A percentile compares a stretch with the other conserved stretches of the same genome.
phyloP scores from a whole-genome alignment of 2,113 vertebrate genomes.

The Accipiter virgatus region DNA sequence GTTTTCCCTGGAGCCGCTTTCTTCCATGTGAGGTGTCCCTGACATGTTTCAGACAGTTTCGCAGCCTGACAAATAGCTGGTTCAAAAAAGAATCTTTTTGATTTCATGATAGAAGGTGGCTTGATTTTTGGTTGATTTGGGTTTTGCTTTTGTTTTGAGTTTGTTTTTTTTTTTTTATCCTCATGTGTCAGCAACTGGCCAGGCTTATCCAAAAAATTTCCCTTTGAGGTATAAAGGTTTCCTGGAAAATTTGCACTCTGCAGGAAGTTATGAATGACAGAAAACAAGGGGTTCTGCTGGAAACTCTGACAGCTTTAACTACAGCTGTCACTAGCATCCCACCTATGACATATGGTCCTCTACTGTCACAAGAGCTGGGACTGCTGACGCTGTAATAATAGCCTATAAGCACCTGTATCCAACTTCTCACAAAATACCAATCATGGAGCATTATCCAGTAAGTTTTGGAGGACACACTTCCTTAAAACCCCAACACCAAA shows the following conservation, averaged over 20 bases:
- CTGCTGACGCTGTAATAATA: background rate
- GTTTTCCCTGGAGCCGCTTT: background rate
- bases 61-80: background rate
- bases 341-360: background rate
- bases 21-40: background rate
- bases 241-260: background rate
- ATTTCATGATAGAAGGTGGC: background rate
- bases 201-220: background rate
- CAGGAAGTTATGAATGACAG: background rate
- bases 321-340: background rate
- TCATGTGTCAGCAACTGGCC: background rate
- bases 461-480: background rate
- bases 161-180: background rate
- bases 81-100: background rate
- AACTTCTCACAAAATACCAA: background rate
- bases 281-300: background rate
- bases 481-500: background rate
- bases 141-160: too few relatives aligned
- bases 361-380: background rate
- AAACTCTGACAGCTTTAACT: background rate
- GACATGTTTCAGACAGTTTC: background rate
- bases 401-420: background rate
- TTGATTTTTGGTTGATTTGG: background rate
- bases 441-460: background rate
- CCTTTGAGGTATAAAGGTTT: background rate